phyloP scores from a whole-genome alignment of 2,113 vertebrate species.

The Nyctibius bracteatus region DNA sequence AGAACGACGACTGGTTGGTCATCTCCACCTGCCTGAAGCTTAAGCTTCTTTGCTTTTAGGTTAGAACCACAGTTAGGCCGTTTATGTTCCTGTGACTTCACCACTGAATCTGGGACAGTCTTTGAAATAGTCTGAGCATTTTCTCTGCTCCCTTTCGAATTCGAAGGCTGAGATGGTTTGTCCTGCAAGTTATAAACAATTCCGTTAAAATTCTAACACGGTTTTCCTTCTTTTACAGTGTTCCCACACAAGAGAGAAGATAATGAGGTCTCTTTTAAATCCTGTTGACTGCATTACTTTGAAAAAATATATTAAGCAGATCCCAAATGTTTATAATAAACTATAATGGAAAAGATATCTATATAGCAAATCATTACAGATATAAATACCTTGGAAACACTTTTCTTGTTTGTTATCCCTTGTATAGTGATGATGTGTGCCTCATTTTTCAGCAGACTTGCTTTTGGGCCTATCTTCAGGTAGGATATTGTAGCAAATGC shows the following conservation, averaged over 20 bases:
- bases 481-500: slow-evolving; percentile 94
- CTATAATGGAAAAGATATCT: not conserved
- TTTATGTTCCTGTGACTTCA: slow-evolving; percentile 69
- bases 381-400: slow-evolving; percentile 51
- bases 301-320: not conserved
- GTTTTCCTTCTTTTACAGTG: not conserved
- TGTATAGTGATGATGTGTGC: slow-evolving; percentile 78
- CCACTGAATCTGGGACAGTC: not conserved
- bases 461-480: slow-evolving; percentile 86
- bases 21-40: slow-evolving; percentile 26
- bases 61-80: slow-evolving; percentile 54
- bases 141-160: not conserved
- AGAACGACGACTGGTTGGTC: slow-evolving; percentile 32
- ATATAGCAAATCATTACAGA: not conserved
- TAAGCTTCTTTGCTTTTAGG: slow-evolving; percentile 63
- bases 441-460: slow-evolving; percentile 79
- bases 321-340: not conserved
- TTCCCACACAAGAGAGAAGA: not conserved
- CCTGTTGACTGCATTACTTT: not conserved
- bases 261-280: not conserved
- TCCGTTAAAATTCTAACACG: not conserved
- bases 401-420: slow-evolving; percentile 46
- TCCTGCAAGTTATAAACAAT: slow-evolving; percentile 36
- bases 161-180: slow-evolving; percentile 1
- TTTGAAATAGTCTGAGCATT: not conserved